phyloP scores from a whole-genome alignment of 2,888 invertebrate genomes.

The Mesorhabditis sp. region DNA sequence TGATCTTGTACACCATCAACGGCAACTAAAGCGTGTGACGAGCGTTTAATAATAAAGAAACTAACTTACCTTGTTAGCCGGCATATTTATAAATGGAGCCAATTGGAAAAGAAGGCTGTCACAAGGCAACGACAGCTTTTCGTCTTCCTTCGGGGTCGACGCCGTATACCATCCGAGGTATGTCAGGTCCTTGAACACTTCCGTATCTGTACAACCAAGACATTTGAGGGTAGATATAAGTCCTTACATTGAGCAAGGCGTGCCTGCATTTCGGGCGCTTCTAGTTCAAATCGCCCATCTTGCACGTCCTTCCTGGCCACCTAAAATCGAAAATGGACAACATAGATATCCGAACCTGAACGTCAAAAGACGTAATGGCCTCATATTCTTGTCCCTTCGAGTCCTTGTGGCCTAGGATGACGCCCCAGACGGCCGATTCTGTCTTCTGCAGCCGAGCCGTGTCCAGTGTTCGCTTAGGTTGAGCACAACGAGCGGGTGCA shows the following conservation, averaged over 20 bases:
- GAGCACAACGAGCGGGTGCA: background rate
- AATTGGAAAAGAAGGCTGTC: background rate
- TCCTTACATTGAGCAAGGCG: background rate
- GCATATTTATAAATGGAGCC: background rate
- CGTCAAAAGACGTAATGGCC: background rate
- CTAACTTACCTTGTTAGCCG: background rate
- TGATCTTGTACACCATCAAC: background rate
- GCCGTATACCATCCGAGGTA: conserved; percentile 2
- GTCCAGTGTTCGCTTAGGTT: background rate
- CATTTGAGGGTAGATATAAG: too few relatives aligned
- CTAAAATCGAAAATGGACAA: background rate
- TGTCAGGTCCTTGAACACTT: background rate
- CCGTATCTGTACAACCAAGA: background rate
- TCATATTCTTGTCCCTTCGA: conserved; percentile 2
- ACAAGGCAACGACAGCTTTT: background rate
- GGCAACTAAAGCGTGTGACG: background rate
- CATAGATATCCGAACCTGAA: background rate
- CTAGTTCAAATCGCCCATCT: background rate
- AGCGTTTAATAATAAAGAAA: background rate
- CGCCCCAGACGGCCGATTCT: background rate
- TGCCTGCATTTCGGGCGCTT: background rate
- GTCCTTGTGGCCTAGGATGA: background rate
- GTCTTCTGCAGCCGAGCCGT: background rate
- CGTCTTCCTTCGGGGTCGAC: background rate
- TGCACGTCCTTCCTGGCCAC: background rate